Percentiles rank a stretch among this genome's conserved stretches.
Conservation (phyloP, 2,113 vertebrate genomes). For the Cyprinodon variegatus region DNA sequence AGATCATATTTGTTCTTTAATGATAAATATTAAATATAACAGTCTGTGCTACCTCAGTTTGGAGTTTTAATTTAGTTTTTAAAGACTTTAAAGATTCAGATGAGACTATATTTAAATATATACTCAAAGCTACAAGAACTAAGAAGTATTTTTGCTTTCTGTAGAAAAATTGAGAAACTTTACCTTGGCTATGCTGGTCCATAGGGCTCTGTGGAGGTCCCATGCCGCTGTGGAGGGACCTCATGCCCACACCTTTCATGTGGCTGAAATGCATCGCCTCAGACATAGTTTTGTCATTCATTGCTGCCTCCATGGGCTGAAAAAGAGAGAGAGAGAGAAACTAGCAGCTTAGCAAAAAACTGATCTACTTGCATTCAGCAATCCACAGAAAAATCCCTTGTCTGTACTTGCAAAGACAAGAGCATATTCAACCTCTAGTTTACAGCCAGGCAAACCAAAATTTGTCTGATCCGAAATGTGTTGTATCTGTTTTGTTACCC, state of each 20-base stretch:
- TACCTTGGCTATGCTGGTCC: constrained; percentile 99
- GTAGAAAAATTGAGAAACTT: background rate
- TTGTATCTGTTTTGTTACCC: too few species aligned
- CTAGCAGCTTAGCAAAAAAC: background rate
- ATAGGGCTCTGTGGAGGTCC: constrained; percentile 97
- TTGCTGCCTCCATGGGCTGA: constrained; percentile 90
- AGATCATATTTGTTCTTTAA: background rate
- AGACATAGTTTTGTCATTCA: constrained; percentile 91
- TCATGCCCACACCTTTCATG: constrained; percentile 90
- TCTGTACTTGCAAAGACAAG: too few species aligned
- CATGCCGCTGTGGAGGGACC: constrained; percentile 94
- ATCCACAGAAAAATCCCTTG: too few species aligned
- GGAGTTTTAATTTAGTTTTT: background rate
- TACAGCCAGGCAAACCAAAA: too few species aligned
- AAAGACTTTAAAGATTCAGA: too few species aligned
- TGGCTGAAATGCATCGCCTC: constrained; percentile 93
- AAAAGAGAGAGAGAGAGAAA: constrained; percentile 49
- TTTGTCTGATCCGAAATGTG: too few species aligned
- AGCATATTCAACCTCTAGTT: too few species aligned
- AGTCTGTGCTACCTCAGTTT: background rate
- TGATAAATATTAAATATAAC: background rate
- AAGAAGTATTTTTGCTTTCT: too few species aligned
- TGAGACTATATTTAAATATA: too few species aligned
- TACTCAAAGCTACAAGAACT: background rate
- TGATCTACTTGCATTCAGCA: too few species aligned